These are phyloP conservation scores for Aphis gossypii DNA, from an alignment of 1,140 invertebrate species.

Conservation along the genomic window DNA sequence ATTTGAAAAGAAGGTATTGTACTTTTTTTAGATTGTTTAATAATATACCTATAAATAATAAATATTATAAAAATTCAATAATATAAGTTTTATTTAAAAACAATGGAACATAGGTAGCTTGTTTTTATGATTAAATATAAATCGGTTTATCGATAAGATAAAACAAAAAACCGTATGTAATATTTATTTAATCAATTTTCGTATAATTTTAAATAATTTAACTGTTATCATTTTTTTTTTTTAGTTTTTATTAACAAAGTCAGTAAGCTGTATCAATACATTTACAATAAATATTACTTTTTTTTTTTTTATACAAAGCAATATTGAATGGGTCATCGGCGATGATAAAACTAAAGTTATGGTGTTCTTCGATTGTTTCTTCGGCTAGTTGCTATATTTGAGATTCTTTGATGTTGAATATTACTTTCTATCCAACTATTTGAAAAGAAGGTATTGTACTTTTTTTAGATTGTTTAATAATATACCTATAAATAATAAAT, in stretches of 20 bases:
- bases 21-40: background rate
- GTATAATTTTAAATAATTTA: background rate
- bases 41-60: background rate
- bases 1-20: background rate
- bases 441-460: background rate
- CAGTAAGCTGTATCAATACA: background rate
- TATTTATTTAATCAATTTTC: too few relatives aligned
- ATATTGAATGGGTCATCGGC: slow-evolving; percentile 38
- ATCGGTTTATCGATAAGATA: background rate
- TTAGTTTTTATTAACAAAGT: background rate
- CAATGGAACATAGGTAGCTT: background rate
- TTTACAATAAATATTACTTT: background rate
- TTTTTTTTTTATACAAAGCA: slow-evolving; percentile 19
- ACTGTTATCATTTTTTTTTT: background rate
- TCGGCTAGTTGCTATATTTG: background rate
- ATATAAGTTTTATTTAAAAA: background rate
- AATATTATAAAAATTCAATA: background rate
- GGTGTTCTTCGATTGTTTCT: background rate
- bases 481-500: background rate
- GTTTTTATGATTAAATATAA: background rate
- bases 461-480: background rate
- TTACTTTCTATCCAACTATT: background rate
- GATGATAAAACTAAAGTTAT: slow-evolving; percentile 33
- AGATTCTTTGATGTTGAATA: background rate
- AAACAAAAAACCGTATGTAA: too few relatives aligned